A percentile compares a stretch with the other conserved stretches of the same genome.
Conservation (phyloP, 1,140 invertebrate genomes). For the Drosophila subpulchrella region DNA sequence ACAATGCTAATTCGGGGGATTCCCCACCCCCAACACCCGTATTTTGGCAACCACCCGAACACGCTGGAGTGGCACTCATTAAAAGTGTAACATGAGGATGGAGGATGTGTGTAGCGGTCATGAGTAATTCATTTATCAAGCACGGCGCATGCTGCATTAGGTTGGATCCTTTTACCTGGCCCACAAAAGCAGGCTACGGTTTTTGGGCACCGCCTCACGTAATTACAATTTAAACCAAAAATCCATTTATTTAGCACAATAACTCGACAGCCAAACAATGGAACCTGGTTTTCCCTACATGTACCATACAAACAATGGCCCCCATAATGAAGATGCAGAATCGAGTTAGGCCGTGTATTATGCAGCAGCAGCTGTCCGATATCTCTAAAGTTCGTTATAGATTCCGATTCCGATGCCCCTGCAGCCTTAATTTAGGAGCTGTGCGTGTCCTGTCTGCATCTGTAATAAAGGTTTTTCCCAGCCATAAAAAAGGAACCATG, state of each 20-base stretch:
- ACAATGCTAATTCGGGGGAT: slow-evolving; percentile 47
- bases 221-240: slow-evolving; percentile 81
- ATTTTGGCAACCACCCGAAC: slow-evolving; percentile 42
- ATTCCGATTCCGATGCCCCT: background rate
- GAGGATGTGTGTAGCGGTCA: slow-evolving; percentile 39
- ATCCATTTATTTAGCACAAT: slow-evolving; percentile 81
- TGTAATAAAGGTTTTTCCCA: slow-evolving; percentile 15
- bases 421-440: slow-evolving; percentile 12
- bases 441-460: slow-evolving; percentile 38
- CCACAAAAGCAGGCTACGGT: slow-evolving; percentile 46
- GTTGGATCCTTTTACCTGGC: slow-evolving; percentile 29
- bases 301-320: slow-evolving; percentile 34
- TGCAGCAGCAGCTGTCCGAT: background rate
- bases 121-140: slow-evolving; percentile 77
- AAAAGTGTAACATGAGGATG: slow-evolving; percentile 69
- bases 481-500: slow-evolving; percentile 4
- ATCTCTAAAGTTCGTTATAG: slow-evolving; percentile 28
- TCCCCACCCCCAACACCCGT: background rate
- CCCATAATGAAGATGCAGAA: slow-evolving; percentile 47
- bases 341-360: slow-evolving; percentile 36
- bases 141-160: slow-evolving; percentile 42
- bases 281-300: background rate
- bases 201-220: slow-evolving; percentile 56
- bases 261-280: slow-evolving; percentile 65
- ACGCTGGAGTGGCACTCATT: slow-evolving; percentile 72